These are phyloP conservation scores for Allolobophora icterica DNA, from an alignment of 2,888 invertebrate species.

Conservation along the genomic window DNA sequence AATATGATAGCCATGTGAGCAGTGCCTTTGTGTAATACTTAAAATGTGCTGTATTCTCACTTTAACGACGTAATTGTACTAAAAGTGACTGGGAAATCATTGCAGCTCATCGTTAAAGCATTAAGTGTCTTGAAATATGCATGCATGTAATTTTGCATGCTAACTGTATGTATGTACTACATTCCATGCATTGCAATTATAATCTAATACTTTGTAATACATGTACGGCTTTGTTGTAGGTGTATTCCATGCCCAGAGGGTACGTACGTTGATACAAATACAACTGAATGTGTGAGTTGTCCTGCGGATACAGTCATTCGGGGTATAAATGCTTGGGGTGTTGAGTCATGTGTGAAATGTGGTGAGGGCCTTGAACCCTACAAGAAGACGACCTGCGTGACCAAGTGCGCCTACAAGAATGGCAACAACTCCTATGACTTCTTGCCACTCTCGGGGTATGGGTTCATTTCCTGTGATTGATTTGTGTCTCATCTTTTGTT, in stretches of 20 bases:
- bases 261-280: constrained; percentile 66
- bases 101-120: too few species aligned
- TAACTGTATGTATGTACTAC: neutral
- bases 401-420: constrained; percentile 63
- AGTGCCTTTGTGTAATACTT: too few species aligned
- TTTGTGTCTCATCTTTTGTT: too few species aligned
- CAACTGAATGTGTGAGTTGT: constrained; percentile 67
- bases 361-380: constrained; percentile 66
- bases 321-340: constrained; percentile 40
- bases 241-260: constrained; percentile 70
- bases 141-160: neutral
- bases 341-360: constrained; percentile 67
- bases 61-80: too few species aligned
- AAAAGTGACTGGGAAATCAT: too few species aligned
- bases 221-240: constrained; percentile 53
- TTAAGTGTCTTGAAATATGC: too few species aligned
- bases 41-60: too few species aligned
- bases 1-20: too few species aligned
- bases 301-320: constrained; percentile 61
- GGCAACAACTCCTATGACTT: constrained; percentile 56
- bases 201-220: neutral
- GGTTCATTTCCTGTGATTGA: neutral
- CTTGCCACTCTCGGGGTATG: constrained; percentile 60
- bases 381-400: constrained; percentile 66
- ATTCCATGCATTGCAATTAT: neutral